phyloP scores from a whole-genome alignment of 2,888 invertebrate genomes.

The Subacronicta megacephala region DNA sequence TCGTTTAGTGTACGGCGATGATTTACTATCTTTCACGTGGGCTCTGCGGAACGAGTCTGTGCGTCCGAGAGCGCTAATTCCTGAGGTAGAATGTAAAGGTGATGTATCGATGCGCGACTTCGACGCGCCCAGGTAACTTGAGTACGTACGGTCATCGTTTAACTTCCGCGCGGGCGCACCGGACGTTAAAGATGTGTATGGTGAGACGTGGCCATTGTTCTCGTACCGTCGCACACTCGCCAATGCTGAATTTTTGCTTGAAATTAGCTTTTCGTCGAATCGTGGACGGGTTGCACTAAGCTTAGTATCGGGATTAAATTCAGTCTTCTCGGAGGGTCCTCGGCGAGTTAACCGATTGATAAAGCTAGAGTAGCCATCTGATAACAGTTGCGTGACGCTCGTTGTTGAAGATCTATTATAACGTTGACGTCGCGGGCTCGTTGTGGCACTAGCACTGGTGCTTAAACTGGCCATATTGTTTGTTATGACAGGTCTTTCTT shows the following conservation, averaged over 20 bases:
- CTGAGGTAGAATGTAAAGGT: slow-evolving; percentile 79
- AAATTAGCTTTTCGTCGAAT: slow-evolving; percentile 81
- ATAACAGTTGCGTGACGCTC: slow-evolving; percentile 95
- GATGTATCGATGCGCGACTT: slow-evolving; percentile 81
- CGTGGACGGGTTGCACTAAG: slow-evolving; percentile 73
- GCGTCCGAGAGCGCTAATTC: slow-evolving; percentile 78
- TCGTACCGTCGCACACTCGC: slow-evolving; percentile 83
- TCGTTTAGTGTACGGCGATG: slow-evolving; percentile 82
- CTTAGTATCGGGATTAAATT: slow-evolving; percentile 79
- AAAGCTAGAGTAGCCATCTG: slow-evolving; percentile 96
- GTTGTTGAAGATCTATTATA: slow-evolving; percentile 94
- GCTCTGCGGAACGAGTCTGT: slow-evolving; percentile 87
- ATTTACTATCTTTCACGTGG: slow-evolving; percentile 82
- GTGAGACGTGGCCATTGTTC: slow-evolving; percentile 81
- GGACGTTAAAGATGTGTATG: slow-evolving; percentile 77
- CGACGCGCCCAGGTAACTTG: slow-evolving; percentile 78
- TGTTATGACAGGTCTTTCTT: slow-evolving; percentile 49
- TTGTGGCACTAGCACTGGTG: slow-evolving; percentile 77
- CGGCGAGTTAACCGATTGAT: slow-evolving; percentile 94
- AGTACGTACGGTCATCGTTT: slow-evolving; percentile 80
- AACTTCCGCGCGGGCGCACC: slow-evolving; percentile 74
- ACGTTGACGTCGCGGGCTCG: slow-evolving; percentile 91
- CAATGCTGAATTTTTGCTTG: slow-evolving; percentile 77
- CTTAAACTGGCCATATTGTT: slow-evolving; percentile 78
- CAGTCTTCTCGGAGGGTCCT: slow-evolving; percentile 93